A percentile compares a stretch with the other conserved stretches of the same genome.
These are phyloP conservation scores for Malurus alboscapulatus DNA, from an alignment of 2,113 vertebrate genomes.

Conservation along the genomic window DNA sequence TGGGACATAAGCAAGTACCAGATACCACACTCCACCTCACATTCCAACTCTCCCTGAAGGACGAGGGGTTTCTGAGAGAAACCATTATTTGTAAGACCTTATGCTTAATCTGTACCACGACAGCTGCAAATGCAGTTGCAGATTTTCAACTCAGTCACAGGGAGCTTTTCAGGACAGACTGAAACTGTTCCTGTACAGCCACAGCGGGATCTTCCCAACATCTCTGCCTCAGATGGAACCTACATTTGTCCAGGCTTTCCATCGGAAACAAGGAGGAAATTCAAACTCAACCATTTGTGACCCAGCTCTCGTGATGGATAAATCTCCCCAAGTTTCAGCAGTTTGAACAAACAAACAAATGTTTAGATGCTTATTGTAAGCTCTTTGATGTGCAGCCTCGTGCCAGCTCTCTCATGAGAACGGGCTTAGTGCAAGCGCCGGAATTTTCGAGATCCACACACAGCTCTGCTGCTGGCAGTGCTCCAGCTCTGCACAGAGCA, in stretches of 20 bases:
- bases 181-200: background rate
- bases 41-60: background rate
- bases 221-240: background rate
- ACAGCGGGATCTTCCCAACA: background rate
- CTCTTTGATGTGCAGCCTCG: slow-evolving; percentile 32
- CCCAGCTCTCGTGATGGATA: background rate
- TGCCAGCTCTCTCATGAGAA: slow-evolving; percentile 51
- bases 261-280: background rate
- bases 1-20: background rate
- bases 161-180: background rate
- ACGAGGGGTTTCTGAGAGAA: background rate
- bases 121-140: background rate
- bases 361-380: slow-evolving; percentile 60
- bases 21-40: background rate
- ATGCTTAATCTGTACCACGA: background rate
- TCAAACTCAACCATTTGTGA: background rate
- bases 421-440: slow-evolving; percentile 26
- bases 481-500: background rate
- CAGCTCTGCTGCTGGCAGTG: slow-evolving; percentile 21
- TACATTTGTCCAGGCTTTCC: background rate
- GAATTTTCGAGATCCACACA: slow-evolving; percentile 28
- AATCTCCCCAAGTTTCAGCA: slow-evolving; percentile 4
- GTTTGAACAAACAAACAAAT: slow-evolving; percentile 60
- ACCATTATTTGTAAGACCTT: background rate
- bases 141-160: background rate